phyloP scores from a whole-genome alignment of 1,140 invertebrate genomes.

The Meloidogyne floridensis region DNA sequence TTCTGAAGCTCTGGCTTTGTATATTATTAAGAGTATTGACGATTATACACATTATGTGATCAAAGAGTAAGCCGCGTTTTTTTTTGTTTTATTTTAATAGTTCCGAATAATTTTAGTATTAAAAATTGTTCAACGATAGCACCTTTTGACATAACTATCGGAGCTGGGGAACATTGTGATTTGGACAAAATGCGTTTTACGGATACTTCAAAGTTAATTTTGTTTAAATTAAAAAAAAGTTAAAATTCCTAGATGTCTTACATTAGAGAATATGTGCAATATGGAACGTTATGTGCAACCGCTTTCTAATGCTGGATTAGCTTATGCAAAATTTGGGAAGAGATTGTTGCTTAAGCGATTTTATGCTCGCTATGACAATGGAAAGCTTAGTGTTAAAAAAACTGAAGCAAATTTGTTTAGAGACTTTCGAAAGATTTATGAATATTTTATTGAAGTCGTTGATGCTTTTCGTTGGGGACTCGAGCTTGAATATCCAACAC shows the following conservation, averaged over 20 bases:
- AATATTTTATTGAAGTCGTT: conserved; percentile 37
- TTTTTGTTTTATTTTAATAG: neutral
- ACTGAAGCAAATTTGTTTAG: neutral
- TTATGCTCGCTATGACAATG: conserved; percentile 9
- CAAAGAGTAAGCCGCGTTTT: neutral
- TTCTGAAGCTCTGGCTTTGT: conserved; percentile 32
- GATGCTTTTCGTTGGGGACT: conserved; percentile 26
- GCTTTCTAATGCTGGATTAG: conserved; percentile 34
- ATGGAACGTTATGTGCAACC: conserved; percentile 21
- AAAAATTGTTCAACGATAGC: conserved; percentile 9
- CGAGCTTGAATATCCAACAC: conserved; percentile 21
- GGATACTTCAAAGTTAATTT: neutral
- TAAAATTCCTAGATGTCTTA: neutral
- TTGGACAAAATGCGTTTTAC: conserved; percentile 8
- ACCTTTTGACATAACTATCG: conserved; percentile 21
- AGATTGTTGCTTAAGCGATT: conserved; percentile 17
- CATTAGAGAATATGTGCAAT: neutral
- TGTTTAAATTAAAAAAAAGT: conserved; percentile 12
- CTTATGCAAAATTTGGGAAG: conserved; percentile 30
- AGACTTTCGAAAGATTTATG: conserved; percentile 34
- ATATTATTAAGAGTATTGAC: conserved; percentile 18
- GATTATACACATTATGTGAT: conserved; percentile 11
- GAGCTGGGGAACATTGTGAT: conserved; percentile 18
- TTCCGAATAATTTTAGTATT: neutral
- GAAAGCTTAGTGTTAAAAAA: neutral